Evolutionary conservation across 2,113 vertebrate species (phyloP).

Genomic region (Sorex fumeus): DNA sequence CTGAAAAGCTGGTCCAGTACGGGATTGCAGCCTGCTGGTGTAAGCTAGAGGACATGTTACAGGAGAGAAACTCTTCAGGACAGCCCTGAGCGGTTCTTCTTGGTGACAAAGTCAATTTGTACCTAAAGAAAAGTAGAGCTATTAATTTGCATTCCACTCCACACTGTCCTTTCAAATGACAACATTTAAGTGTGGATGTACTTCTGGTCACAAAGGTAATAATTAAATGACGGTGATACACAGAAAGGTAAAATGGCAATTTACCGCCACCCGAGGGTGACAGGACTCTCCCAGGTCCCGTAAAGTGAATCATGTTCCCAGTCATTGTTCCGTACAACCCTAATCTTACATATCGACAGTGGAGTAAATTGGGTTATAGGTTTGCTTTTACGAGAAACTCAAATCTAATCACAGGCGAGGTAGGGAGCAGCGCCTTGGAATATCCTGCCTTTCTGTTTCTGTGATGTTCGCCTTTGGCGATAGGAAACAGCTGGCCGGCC

Average conservation of each 20-base stretch:
- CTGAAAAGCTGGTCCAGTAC: not conserved
- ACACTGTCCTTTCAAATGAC: slow-evolving; percentile 57
- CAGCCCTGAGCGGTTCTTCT: not conserved
- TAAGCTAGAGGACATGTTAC: not conserved
- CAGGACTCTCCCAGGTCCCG: slow-evolving; percentile 27
- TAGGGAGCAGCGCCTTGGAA: not conserved
- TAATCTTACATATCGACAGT: not conserved
- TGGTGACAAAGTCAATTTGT: slow-evolving; percentile 53
- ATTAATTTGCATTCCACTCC: slow-evolving; percentile 52
- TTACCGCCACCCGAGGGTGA: slow-evolving; percentile 45
- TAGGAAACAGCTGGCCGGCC: not conserved
- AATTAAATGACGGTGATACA: slow-evolving; percentile 64
- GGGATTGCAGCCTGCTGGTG: slow-evolving; percentile 4
- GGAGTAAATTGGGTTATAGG: slow-evolving; percentile 37
- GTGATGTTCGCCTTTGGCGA: not conserved
- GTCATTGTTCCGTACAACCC: not conserved
- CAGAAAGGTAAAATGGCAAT: slow-evolving; percentile 57
- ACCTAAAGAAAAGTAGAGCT: slow-evolving; percentile 28
- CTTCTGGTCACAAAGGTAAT: slow-evolving; percentile 57
- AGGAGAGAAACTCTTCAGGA: not conserved
- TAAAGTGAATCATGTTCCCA: slow-evolving; percentile 34
- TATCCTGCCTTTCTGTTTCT: not conserved
- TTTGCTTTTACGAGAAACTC: slow-evolving; percentile 61
- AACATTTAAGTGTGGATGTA: slow-evolving; percentile 61
- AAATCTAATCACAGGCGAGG: slow-evolving; percentile 42